These are phyloP conservation scores for Xerus inauris DNA, from an alignment of 2,113 vertebrate species.

Conservation along the genomic window DNA sequence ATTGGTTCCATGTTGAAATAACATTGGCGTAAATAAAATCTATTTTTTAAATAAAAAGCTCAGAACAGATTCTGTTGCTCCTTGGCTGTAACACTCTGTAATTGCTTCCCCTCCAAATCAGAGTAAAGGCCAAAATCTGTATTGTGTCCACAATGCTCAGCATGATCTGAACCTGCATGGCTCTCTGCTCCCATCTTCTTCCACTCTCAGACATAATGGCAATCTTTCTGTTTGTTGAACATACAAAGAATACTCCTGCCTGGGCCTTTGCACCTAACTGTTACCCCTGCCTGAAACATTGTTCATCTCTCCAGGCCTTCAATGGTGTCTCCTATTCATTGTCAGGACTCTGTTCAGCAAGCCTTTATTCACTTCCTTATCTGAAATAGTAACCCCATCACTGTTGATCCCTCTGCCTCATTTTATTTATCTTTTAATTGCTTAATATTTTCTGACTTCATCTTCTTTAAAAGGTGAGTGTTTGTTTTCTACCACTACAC, in stretches of 20 bases:
- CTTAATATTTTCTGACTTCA: background rate
- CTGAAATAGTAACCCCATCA: background rate
- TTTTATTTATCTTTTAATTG: background rate
- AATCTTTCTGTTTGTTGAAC: background rate
- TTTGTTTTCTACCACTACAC: background rate
- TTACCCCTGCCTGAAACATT: background rate
- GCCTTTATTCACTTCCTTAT: background rate
- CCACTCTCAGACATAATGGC: background rate
- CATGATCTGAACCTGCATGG: fast-evolving
- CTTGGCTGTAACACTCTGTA: background rate
- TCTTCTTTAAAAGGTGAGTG: background rate
- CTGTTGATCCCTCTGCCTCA: background rate
- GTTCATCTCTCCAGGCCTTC: background rate
- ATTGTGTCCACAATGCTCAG: background rate
- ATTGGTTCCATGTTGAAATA: conserved; percentile 17
- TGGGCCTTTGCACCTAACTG: background rate
- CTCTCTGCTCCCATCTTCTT: background rate
- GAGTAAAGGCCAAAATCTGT: background rate
- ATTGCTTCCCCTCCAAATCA: background rate
- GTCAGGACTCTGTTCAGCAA: background rate
- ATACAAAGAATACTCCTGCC: background rate
- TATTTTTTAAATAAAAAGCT: background rate
- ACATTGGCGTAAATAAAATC: conserved; percentile 43
- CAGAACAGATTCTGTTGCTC: background rate
- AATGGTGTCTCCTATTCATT: background rate